Evolutionary conservation across 2,888 invertebrate genomes (phyloP).

Genomic region (Leucozona laternaria): DNA sequence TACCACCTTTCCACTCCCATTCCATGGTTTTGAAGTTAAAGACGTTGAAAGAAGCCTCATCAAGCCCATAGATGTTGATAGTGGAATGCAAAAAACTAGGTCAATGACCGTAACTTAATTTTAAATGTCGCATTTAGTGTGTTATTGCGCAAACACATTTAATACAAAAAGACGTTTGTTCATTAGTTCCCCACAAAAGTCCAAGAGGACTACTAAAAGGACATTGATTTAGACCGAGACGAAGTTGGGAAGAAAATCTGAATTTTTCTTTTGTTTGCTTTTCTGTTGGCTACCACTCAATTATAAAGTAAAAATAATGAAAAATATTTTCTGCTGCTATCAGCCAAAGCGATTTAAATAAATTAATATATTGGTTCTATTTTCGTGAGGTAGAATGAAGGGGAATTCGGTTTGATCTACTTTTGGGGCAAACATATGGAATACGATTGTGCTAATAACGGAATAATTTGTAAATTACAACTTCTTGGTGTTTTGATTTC

Average conservation of each 20-base stretch:
- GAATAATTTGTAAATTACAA: not conserved
- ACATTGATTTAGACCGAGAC: conserved; percentile 3
- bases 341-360: not conserved
- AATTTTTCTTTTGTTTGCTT: conserved; percentile 6
- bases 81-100: conserved; percentile 78
- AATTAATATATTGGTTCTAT: conserved; percentile 5
- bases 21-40: not conserved
- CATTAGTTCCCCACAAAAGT: not conserved
- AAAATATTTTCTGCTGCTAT: conserved; percentile 2
- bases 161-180: conserved; percentile 15
- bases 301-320: not conserved
- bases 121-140: conserved; percentile 70
- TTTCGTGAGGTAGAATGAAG: not conserved
- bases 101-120: conserved; percentile 80
- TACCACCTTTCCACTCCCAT: conserved; percentile 19
- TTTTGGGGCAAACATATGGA: conserved; percentile 11
- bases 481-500: not conserved
- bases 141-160: conserved; percentile 68
- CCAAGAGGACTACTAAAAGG: not conserved
- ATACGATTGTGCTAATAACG: not conserved
- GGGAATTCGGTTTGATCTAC: conserved; percentile 2
- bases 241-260: not conserved
- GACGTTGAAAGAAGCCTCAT: conserved; percentile 40
- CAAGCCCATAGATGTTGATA: conserved; percentile 27
- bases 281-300: not conserved